Evolutionary conservation across 2,888 invertebrate genomes (phyloP), one percentile per base, ranked within the genome.

Genomic region (Eristalis intricaria): DNA sequence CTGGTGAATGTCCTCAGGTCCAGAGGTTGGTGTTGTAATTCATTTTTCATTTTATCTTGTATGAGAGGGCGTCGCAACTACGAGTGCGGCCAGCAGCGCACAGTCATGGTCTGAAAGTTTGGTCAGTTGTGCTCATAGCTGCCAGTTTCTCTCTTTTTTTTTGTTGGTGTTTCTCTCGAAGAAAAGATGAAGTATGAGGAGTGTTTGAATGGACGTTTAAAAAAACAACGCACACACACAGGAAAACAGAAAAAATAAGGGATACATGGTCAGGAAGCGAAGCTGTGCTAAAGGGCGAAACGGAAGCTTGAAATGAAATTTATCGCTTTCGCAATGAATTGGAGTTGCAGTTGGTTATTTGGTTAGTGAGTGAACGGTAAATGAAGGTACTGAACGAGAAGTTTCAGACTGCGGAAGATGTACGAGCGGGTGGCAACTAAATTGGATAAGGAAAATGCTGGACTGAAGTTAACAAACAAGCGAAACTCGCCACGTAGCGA

Each of bases 1-100:
- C 50, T 80, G 63, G 76, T 73, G 50, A 77, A 85, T 76, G 71
- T 77, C 43, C 76, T 68, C 76, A 35, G 76, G 80, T 80, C 64
- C 73, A 81, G 68, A 68, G 76, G 76, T 85, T 81, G 70, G 63
- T 80, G 63, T 73, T 71, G 80, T 73, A 85, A 85, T 85, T 85
- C 76, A 81, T 85, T 76, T 85, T 80, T 85, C 80, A 85, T 81
- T 76, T 77, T 66, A 64, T 32, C 50, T 50, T 19, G 43, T 50
- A 50, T 1, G 19, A 19, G 19, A n/a, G n/a, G 43, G 43, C 43
- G 43, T n/a, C 32, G 32, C 43, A 19, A 19, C 19, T n/a, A 71
- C 3, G 29, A 64, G 64, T 63, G 69, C 65, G 40, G 38, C 43
- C 65, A 43, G 70, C 64, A 15, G 32, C 32, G 32, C 32, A 4